Evolutionary conservation across 1,140 invertebrate species (phyloP).

Genomic region (Formica exsecta): DNA sequence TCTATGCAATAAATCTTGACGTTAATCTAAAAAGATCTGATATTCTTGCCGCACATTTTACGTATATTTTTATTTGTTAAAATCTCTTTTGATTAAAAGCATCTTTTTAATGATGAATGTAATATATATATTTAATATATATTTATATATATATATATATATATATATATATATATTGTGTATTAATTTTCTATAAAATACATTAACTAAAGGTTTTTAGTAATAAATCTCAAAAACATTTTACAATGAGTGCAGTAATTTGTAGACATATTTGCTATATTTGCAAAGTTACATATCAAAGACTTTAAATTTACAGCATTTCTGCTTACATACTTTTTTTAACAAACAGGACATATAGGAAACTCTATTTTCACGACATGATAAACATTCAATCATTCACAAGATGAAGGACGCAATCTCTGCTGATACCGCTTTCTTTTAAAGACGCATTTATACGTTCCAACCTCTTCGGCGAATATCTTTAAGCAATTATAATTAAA

Average conservation of each 20-base stretch:
- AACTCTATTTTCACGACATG: neutral
- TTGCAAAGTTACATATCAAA: constrained; percentile 21
- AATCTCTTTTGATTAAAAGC: constrained; percentile 20
- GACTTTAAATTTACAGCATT: neutral
- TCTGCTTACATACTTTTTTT: neutral
- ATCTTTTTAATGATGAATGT: neutral
- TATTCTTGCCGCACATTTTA: constrained; percentile 40
- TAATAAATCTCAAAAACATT: constrained; percentile 8
- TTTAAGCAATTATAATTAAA: constrained; percentile 62
- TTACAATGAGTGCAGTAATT: neutral
- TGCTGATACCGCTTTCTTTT: constrained; percentile 78
- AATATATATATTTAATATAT: neutral
- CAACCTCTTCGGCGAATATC: constrained; percentile 77
- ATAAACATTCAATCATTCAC: constrained; percentile 75
- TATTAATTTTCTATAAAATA: neutral
- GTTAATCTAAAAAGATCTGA: constrained; percentile 30
- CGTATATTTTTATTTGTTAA: constrained; percentile 50
- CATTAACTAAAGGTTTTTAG: neutral
- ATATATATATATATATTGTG: neutral
- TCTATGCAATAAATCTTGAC: constrained; percentile 64
- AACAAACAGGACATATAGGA: neutral
- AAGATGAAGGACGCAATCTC: constrained; percentile 82
- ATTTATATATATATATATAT: neutral
- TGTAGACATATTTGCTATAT: neutral
- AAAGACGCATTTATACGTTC: constrained; percentile 74